phyloP scores from a whole-genome alignment of 2,888 invertebrate species.

The Crepidodera aurea region DNA sequence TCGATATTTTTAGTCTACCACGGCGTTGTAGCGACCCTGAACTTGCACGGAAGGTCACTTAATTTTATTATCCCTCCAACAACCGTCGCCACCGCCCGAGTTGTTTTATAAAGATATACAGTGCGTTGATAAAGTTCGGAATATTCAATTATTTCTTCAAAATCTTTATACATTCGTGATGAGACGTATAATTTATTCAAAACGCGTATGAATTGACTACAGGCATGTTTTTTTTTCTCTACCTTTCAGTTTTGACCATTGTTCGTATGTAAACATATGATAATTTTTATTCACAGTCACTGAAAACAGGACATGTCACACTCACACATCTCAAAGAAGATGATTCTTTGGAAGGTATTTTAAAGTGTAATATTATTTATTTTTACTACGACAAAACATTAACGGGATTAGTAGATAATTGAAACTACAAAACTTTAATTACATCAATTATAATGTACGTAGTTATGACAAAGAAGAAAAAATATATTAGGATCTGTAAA shows the following conservation, averaged over 20 bases:
- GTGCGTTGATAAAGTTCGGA: too few relatives aligned
- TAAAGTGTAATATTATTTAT: too few relatives aligned
- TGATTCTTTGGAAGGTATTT: too few relatives aligned
- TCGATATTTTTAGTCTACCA: conserved; percentile 42
- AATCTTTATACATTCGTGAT: not conserved
- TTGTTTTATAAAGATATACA: too few relatives aligned
- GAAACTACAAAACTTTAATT: too few relatives aligned
- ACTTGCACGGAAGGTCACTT: conserved; percentile 35
- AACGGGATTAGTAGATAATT: too few relatives aligned
- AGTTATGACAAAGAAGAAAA: too few relatives aligned
- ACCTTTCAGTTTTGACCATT: not conserved
- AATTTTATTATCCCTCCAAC: not conserved
- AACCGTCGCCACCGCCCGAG: too few relatives aligned
- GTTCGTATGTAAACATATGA: conserved; percentile 21
- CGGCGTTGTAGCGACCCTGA: conserved; percentile 41
- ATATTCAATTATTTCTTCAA: too few relatives aligned
- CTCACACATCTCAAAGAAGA: not conserved
- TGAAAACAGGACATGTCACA: not conserved
- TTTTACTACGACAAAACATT: too few relatives aligned
- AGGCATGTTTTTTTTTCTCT: not conserved
- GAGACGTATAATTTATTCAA: conserved; percentile 5
- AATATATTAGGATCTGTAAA: too few relatives aligned
- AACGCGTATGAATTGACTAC: not conserved
- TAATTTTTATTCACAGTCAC: conserved; percentile 13
- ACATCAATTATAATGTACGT: too few relatives aligned